Evolutionary conservation across 2,797 vertebrate genomes (phyloP), one percentile per base, ranked within the genome.

Genomic region (Cyprinodon diabolis): DNA sequence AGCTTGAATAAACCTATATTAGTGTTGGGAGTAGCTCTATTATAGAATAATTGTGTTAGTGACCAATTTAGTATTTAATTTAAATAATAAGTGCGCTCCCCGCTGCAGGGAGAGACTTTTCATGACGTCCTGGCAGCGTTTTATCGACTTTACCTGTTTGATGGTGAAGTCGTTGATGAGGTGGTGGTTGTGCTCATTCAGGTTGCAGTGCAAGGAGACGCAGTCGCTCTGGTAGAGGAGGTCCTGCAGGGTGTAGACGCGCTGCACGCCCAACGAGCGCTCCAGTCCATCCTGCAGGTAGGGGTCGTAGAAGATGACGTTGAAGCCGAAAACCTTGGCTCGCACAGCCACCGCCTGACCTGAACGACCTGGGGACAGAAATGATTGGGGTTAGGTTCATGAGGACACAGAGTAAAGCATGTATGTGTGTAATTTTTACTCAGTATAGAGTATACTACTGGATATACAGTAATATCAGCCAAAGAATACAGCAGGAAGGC

Each of bases 91-190:
- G 40, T 43, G 40, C 6, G 5, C 40, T 43, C 6, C 0, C 5
- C 40, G 40, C 40, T 43, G 40, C 40, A 43, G 7, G 40, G 40
- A 43, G 40, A 43, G 40, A 43, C 40, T 43, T 43, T 43, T 8
- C 40, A 8, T 8, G 7, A 43, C 40, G 40, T 12, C 8, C n/a
- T 23, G n/a, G 10, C 23, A 23, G 23, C 13, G 10, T 25, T n/a
- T 2, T 43, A 55, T 40, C n/a, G 12, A 6, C n/a, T 0, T 72
- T 86, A 98, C 97, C 97, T 98, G 97, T 92, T 98, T 98, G 82
- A 98, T 98, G 86, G 98, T 99, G 91, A 99, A 99, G 95, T 99
- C 97, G 35, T 99, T 99, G 95, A 99, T 98, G 77, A 99, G 97
- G 94, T 99, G 98, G 91, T 99, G 97, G 95, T 99, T 99, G 91